Evolutionary conservation across 2,888 invertebrate genomes (phyloP).

Genomic region (Pandemis cinnamomeana): DNA sequence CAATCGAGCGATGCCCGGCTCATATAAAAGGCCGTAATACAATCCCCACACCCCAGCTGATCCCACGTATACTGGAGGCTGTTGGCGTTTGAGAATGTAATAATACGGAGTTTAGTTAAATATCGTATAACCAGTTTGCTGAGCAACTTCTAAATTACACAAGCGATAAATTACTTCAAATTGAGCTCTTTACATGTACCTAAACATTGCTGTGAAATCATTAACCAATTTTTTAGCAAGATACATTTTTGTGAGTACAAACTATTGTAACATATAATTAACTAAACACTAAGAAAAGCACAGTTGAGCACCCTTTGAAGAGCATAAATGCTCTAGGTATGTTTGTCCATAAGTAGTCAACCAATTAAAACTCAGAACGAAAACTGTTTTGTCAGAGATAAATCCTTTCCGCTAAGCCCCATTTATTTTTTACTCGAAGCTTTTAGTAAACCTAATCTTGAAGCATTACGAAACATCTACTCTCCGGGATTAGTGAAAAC

Average conservation of each 20-base stretch:
- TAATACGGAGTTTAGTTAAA: conserved; percentile 36
- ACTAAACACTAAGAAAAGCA: neutral
- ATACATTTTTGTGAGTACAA: neutral
- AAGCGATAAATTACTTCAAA: conserved; percentile 1
- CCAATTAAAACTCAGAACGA: conserved; percentile 8
- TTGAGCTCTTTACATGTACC: neutral
- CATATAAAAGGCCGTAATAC: conserved; percentile 37
- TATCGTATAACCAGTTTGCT: conserved; percentile 21
- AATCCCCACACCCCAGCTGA: conserved; percentile 34
- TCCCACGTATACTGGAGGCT: conserved; percentile 19
- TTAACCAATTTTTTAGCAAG: neutral
- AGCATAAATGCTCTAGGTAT: neutral
- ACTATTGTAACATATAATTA: neutral
- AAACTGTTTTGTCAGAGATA: conserved; percentile 33
- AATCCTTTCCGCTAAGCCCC: conserved; percentile 38
- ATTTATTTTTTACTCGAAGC: conserved; percentile 44
- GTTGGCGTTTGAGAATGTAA: conserved; percentile 25
- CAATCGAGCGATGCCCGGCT: conserved; percentile 36
- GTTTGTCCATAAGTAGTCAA: conserved; percentile 4
- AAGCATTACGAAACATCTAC: conserved; percentile 49
- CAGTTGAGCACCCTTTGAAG: neutral
- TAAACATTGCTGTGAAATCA: neutral
- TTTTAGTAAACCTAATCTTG: conserved; percentile 49
- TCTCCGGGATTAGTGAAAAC: conserved; percentile 50
- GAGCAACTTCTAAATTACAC: neutral